A percentile compares a stretch with the other conserved stretches of the same genome.
Conservation (phyloP, 2,888 invertebrate species). For the Ochropleura leucogaster region DNA sequence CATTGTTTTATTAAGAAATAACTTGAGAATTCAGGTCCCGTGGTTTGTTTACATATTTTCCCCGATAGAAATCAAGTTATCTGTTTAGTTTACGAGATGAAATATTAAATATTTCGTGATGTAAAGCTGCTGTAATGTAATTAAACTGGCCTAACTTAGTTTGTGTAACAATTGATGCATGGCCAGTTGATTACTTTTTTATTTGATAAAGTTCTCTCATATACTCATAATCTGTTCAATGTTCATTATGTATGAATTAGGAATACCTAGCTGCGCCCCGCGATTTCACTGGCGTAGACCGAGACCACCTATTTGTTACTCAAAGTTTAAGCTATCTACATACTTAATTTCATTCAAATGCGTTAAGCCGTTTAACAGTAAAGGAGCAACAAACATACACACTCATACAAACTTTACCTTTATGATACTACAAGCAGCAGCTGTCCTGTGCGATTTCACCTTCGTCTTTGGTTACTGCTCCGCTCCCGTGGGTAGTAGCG, state of each 20-base stretch:
- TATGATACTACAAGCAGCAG: no score
- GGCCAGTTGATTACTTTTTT: constrained; percentile 38
- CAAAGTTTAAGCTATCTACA: no score
- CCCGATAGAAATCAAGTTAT: constrained; percentile 47
- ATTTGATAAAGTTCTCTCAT: constrained; percentile 43
- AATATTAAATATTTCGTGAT: constrained; percentile 39
- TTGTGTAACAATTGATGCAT: constrained; percentile 20
- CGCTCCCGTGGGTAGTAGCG: no score
- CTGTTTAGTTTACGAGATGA: constrained; percentile 36
- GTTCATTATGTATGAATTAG: constrained; percentile 3
- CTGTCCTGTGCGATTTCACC: no score
- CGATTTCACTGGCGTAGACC: no score
- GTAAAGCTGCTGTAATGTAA: constrained; percentile 28
- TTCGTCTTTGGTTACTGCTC: no score
- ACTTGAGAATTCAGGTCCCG: constrained; percentile 66
- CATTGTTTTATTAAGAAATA: constrained; percentile 86
- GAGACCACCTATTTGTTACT: no score
- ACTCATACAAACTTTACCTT: no score
- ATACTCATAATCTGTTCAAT: constrained; percentile 14
- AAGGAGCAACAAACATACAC: no score
- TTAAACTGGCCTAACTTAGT: constrained; percentile 37
- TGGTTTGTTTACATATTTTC: constrained; percentile 60
- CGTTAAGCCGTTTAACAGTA: no score
- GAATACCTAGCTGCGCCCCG: neutral
- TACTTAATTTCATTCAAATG: no score